Conservation (phyloP, 2,113 vertebrate species). For the Pycnonotus jocosus region DNA sequence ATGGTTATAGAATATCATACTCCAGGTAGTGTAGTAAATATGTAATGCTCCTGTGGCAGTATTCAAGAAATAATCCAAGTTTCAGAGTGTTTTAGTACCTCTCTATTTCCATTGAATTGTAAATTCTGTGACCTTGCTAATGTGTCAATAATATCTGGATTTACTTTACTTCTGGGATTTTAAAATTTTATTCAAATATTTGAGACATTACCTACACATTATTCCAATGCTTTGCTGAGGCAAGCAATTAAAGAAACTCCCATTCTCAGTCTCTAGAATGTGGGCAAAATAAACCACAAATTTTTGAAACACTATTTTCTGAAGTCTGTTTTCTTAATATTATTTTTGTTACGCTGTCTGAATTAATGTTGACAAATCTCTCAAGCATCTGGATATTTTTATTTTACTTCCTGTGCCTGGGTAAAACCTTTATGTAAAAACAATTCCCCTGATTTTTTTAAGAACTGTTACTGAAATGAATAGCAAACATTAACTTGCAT, state of each 20-base stretch:
- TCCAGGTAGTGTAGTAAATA: neutral
- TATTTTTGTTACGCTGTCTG: neutral
- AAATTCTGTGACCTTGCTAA: neutral
- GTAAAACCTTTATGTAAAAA: neutral
- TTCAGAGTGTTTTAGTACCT: neutral
- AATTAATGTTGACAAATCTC: neutral
- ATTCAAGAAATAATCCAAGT: constrained; percentile 15
- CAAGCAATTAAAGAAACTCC: neutral
- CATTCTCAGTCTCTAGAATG: neutral
- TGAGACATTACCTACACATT: neutral
- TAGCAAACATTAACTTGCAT: neutral
- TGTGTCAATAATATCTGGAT: constrained; percentile 30
- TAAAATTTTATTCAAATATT: constrained; percentile 10
- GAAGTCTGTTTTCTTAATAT: neutral
- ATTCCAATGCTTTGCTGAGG: neutral
- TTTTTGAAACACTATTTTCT: neutral
- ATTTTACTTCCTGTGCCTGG: neutral
- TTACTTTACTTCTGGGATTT: constrained; percentile 3
- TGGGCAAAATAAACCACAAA: neutral
- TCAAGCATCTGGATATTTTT: neutral
- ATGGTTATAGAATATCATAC: constrained; percentile 6
- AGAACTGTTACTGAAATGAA: neutral
- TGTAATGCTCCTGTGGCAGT: neutral
- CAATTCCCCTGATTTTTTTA: neutral
- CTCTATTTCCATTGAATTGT: neutral